phyloP scores from a whole-genome alignment of 53 echinoderm and acorn worm species.

The Glandiceps talaboti region DNA sequence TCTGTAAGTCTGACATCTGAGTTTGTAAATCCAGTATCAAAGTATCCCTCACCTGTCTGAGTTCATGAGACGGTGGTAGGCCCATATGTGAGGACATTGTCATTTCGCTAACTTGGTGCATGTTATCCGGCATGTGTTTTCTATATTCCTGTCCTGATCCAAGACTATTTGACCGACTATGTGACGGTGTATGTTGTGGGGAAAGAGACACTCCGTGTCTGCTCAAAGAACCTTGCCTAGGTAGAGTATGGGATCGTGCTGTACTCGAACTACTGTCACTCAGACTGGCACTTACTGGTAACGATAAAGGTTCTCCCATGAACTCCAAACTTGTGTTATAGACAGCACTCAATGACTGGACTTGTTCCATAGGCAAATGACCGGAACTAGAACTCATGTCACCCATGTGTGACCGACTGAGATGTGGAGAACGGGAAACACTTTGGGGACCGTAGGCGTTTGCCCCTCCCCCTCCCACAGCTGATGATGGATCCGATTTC shows the following conservation, averaged over 20 bases:
- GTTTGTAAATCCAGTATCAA: slow-evolving; percentile 51
- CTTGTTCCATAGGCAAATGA: slow-evolving; percentile 78
- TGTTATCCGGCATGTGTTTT: not conserved
- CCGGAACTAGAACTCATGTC: not conserved
- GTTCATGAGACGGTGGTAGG: slow-evolving; percentile 34
- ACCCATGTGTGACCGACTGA: not conserved
- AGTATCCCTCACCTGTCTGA: slow-evolving; percentile 36
- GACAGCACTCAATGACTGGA: slow-evolving; percentile 94
- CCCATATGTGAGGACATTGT: not conserved
- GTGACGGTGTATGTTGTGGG: slow-evolving; percentile 47
- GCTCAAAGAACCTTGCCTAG: slow-evolving; percentile 21
- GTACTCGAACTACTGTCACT: slow-evolving; percentile 33
- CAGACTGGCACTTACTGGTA: slow-evolving; percentile 31
- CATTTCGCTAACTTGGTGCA: not conserved
- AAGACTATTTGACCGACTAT: slow-evolving; percentile 80
- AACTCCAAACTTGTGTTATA: slow-evolving; percentile 91
- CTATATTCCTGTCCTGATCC: slow-evolving; percentile 28
- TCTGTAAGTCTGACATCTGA: slow-evolving; percentile 80
- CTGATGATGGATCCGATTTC: not conserved
- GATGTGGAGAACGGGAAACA: not conserved
- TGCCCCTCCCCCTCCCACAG: not conserved
- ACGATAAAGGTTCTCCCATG: slow-evolving; percentile 80
- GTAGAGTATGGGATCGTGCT: slow-evolving; percentile 26
- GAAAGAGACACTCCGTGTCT: slow-evolving; percentile 68
- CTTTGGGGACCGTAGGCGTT: not conserved